Evolutionary conservation across 2,888 invertebrate genomes (phyloP), one percentile per base, ranked within the genome.

Genomic region (Halocaridina rubra): DNA sequence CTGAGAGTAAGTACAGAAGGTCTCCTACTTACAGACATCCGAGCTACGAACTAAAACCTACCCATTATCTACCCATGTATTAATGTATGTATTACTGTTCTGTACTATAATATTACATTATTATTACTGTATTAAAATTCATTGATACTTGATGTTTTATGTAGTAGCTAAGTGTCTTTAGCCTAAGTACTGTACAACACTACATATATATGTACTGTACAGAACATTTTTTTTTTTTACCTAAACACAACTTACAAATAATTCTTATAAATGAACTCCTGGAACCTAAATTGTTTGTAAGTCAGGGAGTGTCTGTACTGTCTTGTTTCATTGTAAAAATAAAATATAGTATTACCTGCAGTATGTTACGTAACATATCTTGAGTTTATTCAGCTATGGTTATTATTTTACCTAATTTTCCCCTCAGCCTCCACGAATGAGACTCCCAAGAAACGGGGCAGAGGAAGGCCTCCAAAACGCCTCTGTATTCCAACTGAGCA

Each of bases 371-470:
- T n/a, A n/a, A n/a, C n/a, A n/a, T n/a, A 10, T 64, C 1, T 13
- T 22, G 64, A n/a, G 22, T 3, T 19, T 0, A 4, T 64, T 13
- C 64, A 13, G 22, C 2, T 64, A 10, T n/a, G 16, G 64, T 64
- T 64, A 16, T n/a, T 64, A 19, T 64, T n/a, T 7, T 46, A 39
- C 53, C 30, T 29, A 3, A 24, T 10, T 57, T 27, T 29, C 13
- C 57, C 22, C 29, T 59, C 74, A 81, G 80, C 72, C 46, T 81
- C 80, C 7, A 71, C 75, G 1, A 67, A 77, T 30, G 82, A 82
- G 24, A 82, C 82, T n/a, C 82, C 82, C 16, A 82, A 82, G 69
- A 82, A 82, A 33, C 82, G 82, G 33, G 82, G 82, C 1, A 76
- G 76, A 3, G 82, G 82, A 1, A 33, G 82, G 22, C 82, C 82